Evolutionary conservation across 2,113 vertebrate genomes (phyloP).

Genomic region (Atlantisia rogersi): DNA sequence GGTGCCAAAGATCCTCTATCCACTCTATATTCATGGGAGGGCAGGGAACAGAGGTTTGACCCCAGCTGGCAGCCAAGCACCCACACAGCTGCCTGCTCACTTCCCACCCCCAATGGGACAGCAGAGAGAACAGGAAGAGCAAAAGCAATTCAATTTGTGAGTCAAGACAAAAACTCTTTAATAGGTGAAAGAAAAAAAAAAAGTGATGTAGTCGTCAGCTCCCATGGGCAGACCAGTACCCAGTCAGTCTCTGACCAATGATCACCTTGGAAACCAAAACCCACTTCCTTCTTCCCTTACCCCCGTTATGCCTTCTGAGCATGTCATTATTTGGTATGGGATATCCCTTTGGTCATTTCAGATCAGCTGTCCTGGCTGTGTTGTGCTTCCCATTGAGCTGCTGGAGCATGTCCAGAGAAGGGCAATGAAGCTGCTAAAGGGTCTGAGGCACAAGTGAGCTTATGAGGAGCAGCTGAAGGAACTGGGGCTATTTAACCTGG

Average conservation of each 20-base stretch:
- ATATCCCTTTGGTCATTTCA: neutral
- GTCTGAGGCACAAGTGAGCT: too few species aligned
- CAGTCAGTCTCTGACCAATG: neutral
- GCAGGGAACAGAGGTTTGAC: neutral
- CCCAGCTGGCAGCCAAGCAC: neutral
- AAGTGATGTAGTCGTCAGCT: neutral
- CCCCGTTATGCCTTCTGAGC: neutral
- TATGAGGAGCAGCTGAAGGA: too few species aligned
- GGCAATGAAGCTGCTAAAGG: too few species aligned
- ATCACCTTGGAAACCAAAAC: neutral
- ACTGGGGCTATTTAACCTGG: too few species aligned
- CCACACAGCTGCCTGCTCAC: neutral
- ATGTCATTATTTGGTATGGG: neutral
- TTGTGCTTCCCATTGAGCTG: too few species aligned
- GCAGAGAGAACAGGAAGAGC: neutral
- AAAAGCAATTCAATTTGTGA: neutral
- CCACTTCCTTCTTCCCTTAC: neutral
- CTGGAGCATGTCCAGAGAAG: too few species aligned
- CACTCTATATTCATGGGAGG: fast-evolving
- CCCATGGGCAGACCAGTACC: neutral
- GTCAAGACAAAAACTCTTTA: neutral
- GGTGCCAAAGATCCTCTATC: neutral
- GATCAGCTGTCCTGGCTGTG: neutral
- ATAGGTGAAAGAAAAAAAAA: neutral
- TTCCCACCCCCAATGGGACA: neutral